Evolutionary conservation across 1,140 invertebrate species (phyloP).

Genomic region (Cyphomyrmex costatus): DNA sequence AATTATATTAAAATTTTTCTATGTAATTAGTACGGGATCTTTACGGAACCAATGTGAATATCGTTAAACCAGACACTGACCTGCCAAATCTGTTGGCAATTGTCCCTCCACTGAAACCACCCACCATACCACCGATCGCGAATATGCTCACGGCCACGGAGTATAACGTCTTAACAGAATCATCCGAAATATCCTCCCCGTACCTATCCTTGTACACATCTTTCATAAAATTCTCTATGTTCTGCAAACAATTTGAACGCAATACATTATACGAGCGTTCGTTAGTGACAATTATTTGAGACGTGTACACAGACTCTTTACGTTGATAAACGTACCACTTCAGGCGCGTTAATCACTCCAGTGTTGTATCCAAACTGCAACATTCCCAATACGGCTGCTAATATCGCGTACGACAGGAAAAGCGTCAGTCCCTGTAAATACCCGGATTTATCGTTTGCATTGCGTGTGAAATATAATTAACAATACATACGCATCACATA

Average conservation of each 20-base stretch:
- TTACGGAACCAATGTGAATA: background rate
- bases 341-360: slow-evolving; percentile 98
- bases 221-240: slow-evolving; percentile 97
- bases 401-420: slow-evolving; percentile 96
- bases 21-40: too few relatives aligned
- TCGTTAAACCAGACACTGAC: slow-evolving; percentile 85
- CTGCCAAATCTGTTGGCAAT: slow-evolving; percentile 96
- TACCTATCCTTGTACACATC: slow-evolving; percentile 94
- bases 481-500: background rate
- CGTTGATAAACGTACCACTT: slow-evolving; percentile 88
- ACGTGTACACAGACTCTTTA: background rate
- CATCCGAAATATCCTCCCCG: slow-evolving; percentile 90
- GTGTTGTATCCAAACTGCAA: slow-evolving; percentile 99
- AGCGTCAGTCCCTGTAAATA: slow-evolving; percentile 94
- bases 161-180: slow-evolving; percentile 92
- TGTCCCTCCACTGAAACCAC: slow-evolving; percentile 96
- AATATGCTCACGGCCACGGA: slow-evolving; percentile 97
- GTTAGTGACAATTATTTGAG: background rate
- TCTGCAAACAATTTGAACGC: slow-evolving; percentile 85
- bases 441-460: background rate
- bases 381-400: slow-evolving; percentile 98
- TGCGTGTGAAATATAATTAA: background rate
- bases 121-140: slow-evolving; percentile 98
- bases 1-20: too few relatives aligned
- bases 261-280: background rate